Percentiles rank a stretch among this genome's conserved stretches.
Conservation (phyloP, 1,140 invertebrate genomes). For the Eulimnadia texana region DNA sequence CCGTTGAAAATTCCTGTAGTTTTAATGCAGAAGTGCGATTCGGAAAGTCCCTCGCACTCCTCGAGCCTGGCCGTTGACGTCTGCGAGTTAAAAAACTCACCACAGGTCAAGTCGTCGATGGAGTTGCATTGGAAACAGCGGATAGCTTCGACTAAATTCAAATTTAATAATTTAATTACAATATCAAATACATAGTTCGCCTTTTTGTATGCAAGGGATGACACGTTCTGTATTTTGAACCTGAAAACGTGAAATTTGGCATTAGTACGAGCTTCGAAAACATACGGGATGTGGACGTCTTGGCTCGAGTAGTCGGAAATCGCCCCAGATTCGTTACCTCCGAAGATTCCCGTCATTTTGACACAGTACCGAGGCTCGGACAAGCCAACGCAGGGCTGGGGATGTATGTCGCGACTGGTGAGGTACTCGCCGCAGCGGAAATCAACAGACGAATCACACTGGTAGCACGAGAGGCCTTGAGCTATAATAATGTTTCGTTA, state of each 20-base stretch:
- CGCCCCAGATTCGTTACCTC: conserved; percentile 10
- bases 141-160: conserved; percentile 40
- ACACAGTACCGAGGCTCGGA: conserved; percentile 16
- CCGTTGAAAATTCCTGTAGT: conserved; percentile 86
- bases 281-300: background rate
- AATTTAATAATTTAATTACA: background rate
- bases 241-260: background rate
- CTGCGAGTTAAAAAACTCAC: conserved; percentile 56
- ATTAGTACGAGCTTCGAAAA: background rate
- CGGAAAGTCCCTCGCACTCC: conserved; percentile 61
- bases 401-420: conserved; percentile 10
- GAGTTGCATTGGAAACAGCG: conserved; percentile 81
- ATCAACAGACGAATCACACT: conserved; percentile 14
- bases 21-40: conserved; percentile 82
- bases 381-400: conserved; percentile 14
- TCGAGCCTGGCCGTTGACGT: conserved; percentile 45
- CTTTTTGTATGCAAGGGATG: background rate
- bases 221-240: background rate
- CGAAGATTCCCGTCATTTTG: conserved; percentile 18
- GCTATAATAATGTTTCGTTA: background rate
- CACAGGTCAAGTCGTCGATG: conserved; percentile 70
- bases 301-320: background rate
- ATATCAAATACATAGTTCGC: background rate
- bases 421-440: conserved; percentile 16
- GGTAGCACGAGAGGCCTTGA: conserved; percentile 11